phyloP scores from a whole-genome alignment of 2,113 vertebrate genomes.

The Anguilla rostrata region DNA sequence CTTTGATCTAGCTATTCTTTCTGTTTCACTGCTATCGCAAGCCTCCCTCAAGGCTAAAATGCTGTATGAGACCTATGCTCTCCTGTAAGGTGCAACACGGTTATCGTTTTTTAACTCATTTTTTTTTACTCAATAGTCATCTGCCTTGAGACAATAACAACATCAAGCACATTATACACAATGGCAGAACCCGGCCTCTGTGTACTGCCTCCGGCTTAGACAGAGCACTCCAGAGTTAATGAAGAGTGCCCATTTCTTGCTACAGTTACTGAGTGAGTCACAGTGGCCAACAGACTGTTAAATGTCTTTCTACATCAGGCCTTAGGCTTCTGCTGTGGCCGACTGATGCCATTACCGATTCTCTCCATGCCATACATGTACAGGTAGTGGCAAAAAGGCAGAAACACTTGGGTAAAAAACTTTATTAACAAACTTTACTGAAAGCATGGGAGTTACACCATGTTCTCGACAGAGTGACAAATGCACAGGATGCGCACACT shows the following conservation, averaged over 20 bases:
- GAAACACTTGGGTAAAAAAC: neutral
- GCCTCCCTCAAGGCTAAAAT: neutral
- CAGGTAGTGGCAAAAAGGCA: neutral
- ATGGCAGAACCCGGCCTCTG: neutral
- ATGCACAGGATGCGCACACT: no score
- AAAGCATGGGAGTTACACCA: neutral
- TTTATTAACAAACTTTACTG: neutral
- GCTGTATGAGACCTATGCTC: neutral
- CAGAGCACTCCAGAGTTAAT: neutral
- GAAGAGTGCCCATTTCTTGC: neutral
- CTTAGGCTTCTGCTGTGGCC: neutral
- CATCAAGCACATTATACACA: neutral
- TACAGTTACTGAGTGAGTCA: neutral
- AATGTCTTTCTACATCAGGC: neutral
- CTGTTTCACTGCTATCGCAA: neutral
- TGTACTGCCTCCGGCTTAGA: constrained; percentile 1
- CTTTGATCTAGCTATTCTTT: neutral
- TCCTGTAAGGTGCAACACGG: neutral
- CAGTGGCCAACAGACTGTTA: neutral
- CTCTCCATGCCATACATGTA: neutral
- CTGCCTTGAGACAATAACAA: neutral
- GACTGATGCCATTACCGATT: neutral
- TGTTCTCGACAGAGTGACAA: neutral
- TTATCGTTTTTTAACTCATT: neutral
- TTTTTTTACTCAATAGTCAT: neutral